A percentile compares a stretch with the other conserved stretches of the same genome.
Conservation (phyloP, 2,888 invertebrate genomes). For the Rotaria macrura region DNA sequence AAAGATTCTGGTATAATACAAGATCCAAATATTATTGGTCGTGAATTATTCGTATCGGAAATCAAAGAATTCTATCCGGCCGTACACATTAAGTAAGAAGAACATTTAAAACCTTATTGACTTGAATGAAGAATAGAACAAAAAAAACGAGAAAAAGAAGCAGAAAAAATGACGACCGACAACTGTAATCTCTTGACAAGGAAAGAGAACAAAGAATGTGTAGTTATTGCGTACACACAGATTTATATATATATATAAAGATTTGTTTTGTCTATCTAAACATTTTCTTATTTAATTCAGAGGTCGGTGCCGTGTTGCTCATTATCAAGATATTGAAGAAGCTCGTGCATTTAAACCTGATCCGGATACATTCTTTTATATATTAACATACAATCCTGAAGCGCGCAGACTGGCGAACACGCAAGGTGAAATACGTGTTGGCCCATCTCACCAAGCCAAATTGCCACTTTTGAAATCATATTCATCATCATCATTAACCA, state of each 20-base stretch:
- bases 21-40: constrained; percentile 33
- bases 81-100: constrained; percentile 29
- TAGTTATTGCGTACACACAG: not conserved
- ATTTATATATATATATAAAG: not conserved
- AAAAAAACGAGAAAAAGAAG: not conserved
- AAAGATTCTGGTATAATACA: constrained; percentile 27
- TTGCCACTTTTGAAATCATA: constrained; percentile 22
- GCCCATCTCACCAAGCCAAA: constrained; percentile 55
- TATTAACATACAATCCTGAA: constrained; percentile 55
- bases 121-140: not conserved
- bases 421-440: constrained; percentile 57
- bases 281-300: constrained; percentile 39
- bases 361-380: constrained; percentile 54
- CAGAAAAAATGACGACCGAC: constrained; percentile 3
- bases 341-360: constrained; percentile 50
- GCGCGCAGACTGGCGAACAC: constrained; percentile 55
- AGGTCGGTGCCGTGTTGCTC: constrained; percentile 54
- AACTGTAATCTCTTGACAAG: constrained; percentile 15
- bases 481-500: not conserved
- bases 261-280: constrained; percentile 9
- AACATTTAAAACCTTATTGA: constrained; percentile 7
- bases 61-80: constrained; percentile 32
- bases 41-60: constrained; percentile 34
- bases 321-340: constrained; percentile 53
- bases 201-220: not conserved